Evolutionary conservation across 1,140 invertebrate genomes (phyloP), one percentile per base, ranked within the genome.

Genomic region (Bilobella aurantiaca): DNA sequence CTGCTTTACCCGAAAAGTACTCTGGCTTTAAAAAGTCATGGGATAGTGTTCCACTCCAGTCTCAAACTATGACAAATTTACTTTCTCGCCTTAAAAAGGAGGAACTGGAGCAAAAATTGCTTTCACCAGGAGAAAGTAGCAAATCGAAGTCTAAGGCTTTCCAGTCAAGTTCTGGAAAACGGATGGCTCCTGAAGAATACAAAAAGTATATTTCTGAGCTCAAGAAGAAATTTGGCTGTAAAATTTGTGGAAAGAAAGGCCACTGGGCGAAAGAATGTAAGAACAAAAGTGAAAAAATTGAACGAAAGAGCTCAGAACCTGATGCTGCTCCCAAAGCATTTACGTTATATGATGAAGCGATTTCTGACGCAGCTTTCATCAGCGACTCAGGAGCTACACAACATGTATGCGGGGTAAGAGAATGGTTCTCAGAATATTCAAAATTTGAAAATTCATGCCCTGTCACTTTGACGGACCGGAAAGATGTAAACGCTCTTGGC

Each of bases 301-400:
- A 57, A 21, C 25, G 28, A 29, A 27, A 23, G 23, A 3, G 28
- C 12, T 18, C 31, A 5, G 21, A 8, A 62, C 5, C 12, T 12
- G 32, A 31, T 37, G 14, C 5, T 34, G 29, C 18, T 31, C 31
- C 12, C n/a, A 27, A 62, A 18, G 3, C 32, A 5, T 3, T 8
- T 42, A 12, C 34, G 29, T 12, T 27, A 3, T n/a, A 27, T 8
- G 30, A 18, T 5, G 59, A 12, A 25, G 8, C 3, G 12, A 16
- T 25, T 5, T 3, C 42, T 27, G 25, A 57, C n/a, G 56, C 2
- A 2, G 30, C 2, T 23, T 68, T 62, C 62, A 49, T 64, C 25
- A 64, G 56, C 31, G 66, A 68, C 30, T 47, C 32, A 28, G 66
- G 66, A 25, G 66, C 66, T 31, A 56, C 66, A 3, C 57, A 64